Base-by-base conservation (phyloP, 2,113 vertebrate genomes). In the Salvelinus alpinus region DNA sequence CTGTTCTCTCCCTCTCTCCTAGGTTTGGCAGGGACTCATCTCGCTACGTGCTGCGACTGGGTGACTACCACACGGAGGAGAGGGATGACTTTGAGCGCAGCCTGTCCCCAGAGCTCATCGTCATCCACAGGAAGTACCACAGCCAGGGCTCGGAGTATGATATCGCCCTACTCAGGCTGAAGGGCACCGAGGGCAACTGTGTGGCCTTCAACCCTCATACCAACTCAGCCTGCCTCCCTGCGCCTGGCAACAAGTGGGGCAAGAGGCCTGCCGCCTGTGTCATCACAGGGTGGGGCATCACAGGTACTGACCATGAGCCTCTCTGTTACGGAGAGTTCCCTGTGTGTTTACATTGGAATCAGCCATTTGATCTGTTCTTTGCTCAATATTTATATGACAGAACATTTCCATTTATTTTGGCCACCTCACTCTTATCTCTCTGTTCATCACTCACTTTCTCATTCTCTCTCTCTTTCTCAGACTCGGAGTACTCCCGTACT, bases 231-330 rank as follows among this genome's bases (percentile, higher is more conserved):
- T 97, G 96, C 88, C 88, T 97, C 72, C 96, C 95, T 0, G 68
- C 85, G 73, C 34, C 69, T 1, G 79, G 83, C 3, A 78, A 48
- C 75, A 89, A 24, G 80, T 62, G 68, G 82, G 81, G 84, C 75
- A 92, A 86, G 78, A 90, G 88, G 38, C 91, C 90, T 2, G 76
- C 88, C 0, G 89, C 92, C 54, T 97, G 95, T 71, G 86, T 96
- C 75, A 96, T 97, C 81, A 96, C 95, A 0, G 95, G 95, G 75
- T 97, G 96, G 96, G 95, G 95, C 65, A 90, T 95, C 80, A 96
- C 95, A 90, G 96, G 95, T 96, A 85, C 54, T 34, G 27, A 44
- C 8, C n/a, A 29, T 7, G 11, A 27, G n/a, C 24, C 24, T 72
- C n/a, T 22, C 13, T 27, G 18, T 6, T 29, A 7, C 3, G 9